phyloP scores from a whole-genome alignment of 2,113 vertebrate species.

The Puntigrus tetrazona region DNA sequence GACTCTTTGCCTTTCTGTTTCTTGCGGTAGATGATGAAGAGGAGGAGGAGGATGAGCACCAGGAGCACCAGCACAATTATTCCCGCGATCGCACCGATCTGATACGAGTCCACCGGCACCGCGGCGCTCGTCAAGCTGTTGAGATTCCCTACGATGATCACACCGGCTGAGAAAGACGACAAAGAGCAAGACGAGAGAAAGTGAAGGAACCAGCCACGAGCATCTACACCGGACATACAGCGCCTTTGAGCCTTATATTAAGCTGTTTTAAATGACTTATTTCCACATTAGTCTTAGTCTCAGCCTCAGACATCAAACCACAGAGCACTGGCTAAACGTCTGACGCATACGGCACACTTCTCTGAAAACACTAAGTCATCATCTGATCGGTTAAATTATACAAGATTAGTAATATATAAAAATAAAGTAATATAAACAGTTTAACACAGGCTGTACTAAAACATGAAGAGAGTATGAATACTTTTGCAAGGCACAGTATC shows the following conservation, averaged over 20 bases:
- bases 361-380: no score
- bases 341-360: no score
- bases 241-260: no score
- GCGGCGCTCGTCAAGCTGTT: conserved; percentile 92
- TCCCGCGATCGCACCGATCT: conserved; percentile 90
- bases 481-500: neutral
- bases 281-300: no score
- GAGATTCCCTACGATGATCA: conserved; percentile 87
- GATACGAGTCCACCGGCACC: conserved; percentile 88
- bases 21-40: conserved; percentile 91
- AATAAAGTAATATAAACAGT: no score
- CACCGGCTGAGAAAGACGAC: conserved; percentile 75
- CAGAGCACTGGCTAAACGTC: no score
- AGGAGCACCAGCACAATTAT: conserved; percentile 90
- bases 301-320: no score
- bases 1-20: conserved; percentile 94
- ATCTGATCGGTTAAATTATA: no score
- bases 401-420: no score
- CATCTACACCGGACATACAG: neutral
- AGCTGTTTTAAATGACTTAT: no score
- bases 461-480: no score
- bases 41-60: conserved; percentile 86
- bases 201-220: neutral
- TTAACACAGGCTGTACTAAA: no score
- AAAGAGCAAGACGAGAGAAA: neutral